Base-by-base conservation (phyloP, 2,888 invertebrate species). In the Sicus ferrugineus region DNA sequence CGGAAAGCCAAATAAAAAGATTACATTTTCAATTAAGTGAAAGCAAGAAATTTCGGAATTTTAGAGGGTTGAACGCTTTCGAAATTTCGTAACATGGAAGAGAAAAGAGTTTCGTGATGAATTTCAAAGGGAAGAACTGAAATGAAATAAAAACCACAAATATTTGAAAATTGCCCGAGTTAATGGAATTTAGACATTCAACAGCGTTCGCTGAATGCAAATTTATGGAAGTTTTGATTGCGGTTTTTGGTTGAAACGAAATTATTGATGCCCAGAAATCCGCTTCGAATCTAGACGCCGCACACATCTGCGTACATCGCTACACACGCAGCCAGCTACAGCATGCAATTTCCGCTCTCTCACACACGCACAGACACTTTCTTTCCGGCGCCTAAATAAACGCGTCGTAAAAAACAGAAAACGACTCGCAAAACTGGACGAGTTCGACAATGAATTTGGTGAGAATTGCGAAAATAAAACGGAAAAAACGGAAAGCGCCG, bases 311-410 rank as follows among this genome's bases (percentile, higher is more conserved):
- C n/a, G n/a, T n/a, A n/a, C n/a, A n/a, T n/a, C n/a, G n/a, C n/a
- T n/a, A n/a, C n/a, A n/a, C n/a, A n/a, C n/a, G n/a, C n/a, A n/a
- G n/a, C n/a, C n/a, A n/a, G n/a, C n/a, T n/a, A 73, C 73, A 74
- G 73, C 73, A 77, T 80, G 80, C 82, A 81, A 82, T 81, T 81
- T 81, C 81, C 81, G 82, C 79, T 78, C 80, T 81, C 79, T 80
- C 81, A 81, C 79, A 78, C 80, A 81, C 79, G 80, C 81, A 81
- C 77, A 81, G 80, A 81, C 80, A 80, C 79, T 80, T 81, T n/a
- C n/a, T n/a, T n/a, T 81, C 81, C 79, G 81, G 79, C 78, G 78
- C 62, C 67, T 30, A 70, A 74, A 73, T 64, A 76, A 73, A 67
- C 66, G 59, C 30, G n/a, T 9, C 42, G 42, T 42, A 42, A 42